A percentile compares a stretch with the other conserved stretches of the same genome.
phyloP scores from a whole-genome alignment of 2,888 invertebrate species.

The Synanthedon vespiformis region DNA sequence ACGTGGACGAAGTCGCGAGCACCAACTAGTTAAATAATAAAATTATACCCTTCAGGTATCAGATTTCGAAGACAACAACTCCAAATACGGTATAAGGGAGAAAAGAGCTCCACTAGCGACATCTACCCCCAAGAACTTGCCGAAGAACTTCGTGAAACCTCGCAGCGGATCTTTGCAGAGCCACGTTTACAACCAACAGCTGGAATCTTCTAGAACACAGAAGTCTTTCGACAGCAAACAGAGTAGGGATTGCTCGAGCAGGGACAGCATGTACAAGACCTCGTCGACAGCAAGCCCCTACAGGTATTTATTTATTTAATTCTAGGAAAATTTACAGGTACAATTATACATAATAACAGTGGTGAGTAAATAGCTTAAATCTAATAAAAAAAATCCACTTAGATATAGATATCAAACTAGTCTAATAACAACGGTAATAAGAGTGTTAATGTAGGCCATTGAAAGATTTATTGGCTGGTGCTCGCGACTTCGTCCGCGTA shows the following conservation, averaged over 20 bases:
- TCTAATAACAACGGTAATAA: too few relatives aligned
- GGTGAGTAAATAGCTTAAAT: too few relatives aligned
- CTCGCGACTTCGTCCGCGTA: too few relatives aligned
- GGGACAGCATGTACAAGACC: constrained; percentile 31
- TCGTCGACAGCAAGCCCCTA: constrained; percentile 28
- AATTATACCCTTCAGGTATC: constrained; percentile 32
- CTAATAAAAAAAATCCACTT: too few relatives aligned
- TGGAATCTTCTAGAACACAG: constrained; percentile 9
- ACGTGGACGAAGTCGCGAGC: too few relatives aligned
- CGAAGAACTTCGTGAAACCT: constrained; percentile 19
- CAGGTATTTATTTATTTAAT: too few relatives aligned
- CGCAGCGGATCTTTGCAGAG: constrained; percentile 36
- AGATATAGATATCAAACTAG: too few relatives aligned
- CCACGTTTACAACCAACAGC: constrained; percentile 6
- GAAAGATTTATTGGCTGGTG: too few relatives aligned
- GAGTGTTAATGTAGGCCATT: too few relatives aligned
- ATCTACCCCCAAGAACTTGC: constrained; percentile 33
- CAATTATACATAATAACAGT: too few relatives aligned
- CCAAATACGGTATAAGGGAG: constrained; percentile 35
- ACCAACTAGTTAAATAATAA: too few relatives aligned
- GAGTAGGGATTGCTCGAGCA: constrained; percentile 21
- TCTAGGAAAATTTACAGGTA: too few relatives aligned
- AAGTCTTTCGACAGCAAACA: constrained; percentile 9
- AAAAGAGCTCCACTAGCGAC: constrained; percentile 32
- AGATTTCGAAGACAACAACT: constrained; percentile 48